Percentiles rank a stretch among this genome's conserved stretches.
Evolutionary conservation across 2,888 invertebrate species (phyloP).

Genomic region (Sinodicranocentrus sp.): DNA sequence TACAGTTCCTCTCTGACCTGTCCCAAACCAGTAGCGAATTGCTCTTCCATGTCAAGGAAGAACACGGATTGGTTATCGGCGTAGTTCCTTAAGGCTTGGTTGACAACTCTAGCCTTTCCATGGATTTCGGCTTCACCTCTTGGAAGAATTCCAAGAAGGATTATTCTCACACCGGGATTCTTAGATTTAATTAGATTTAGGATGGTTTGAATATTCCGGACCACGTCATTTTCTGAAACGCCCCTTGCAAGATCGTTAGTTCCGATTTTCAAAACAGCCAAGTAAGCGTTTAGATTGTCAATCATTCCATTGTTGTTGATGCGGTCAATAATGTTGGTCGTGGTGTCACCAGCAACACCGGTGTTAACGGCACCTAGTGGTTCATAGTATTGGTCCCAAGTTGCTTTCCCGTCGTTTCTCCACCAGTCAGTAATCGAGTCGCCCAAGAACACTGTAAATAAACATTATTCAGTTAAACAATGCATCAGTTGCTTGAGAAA

Average conservation of each 20-base stretch:
- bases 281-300: constrained; percentile 40
- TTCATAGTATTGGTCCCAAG: constrained; percentile 56
- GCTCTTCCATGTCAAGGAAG: constrained; percentile 59
- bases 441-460: constrained; percentile 63
- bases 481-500: too few species aligned
- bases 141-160: constrained; percentile 67
- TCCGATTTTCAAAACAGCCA: constrained; percentile 60
- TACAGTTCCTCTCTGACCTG: constrained; percentile 43
- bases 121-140: constrained; percentile 43
- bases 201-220: constrained; percentile 50
- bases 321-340: constrained; percentile 46
- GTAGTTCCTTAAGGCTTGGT: constrained; percentile 19
- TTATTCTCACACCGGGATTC: constrained; percentile 48
- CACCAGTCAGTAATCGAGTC: constrained; percentile 67
- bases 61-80: constrained; percentile 36
- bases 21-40: constrained; percentile 49
- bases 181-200: constrained; percentile 38
- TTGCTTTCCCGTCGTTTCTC: constrained; percentile 22
- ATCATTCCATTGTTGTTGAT: constrained; percentile 45
- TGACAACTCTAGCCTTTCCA: constrained; percentile 44
- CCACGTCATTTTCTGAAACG: neutral
- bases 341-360: constrained; percentile 39
- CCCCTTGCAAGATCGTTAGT: constrained; percentile 56
- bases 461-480: too few species aligned
- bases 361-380: constrained; percentile 48